phyloP scores from a whole-genome alignment of 1,140 invertebrate genomes.

The Plectus sambesii region DNA sequence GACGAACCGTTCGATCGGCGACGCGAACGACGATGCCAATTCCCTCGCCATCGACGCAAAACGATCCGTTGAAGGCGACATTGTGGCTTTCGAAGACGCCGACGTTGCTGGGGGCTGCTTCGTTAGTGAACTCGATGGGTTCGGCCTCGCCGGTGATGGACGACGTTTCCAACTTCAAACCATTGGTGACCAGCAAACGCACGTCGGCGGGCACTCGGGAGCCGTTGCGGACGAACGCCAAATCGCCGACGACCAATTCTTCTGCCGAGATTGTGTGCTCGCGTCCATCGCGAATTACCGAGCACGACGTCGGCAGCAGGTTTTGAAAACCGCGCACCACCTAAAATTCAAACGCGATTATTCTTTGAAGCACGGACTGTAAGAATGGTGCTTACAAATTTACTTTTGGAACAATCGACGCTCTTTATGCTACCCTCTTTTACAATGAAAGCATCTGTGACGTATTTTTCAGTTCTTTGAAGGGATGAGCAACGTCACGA shows the following conservation, averaged over 20 bases:
- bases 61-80: slow-evolving; percentile 37
- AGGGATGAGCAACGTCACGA: too few species aligned
- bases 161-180: slow-evolving; percentile 60
- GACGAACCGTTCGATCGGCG: slow-evolving; percentile 18
- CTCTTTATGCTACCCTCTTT: too few species aligned
- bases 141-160: slow-evolving; percentile 66
- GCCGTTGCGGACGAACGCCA: slow-evolving; percentile 87
- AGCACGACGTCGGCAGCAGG: slow-evolving; percentile 63
- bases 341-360: too few species aligned
- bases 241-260: slow-evolving; percentile 78
- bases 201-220: slow-evolving; percentile 87
- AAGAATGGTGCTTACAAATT: too few species aligned
- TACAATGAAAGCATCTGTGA: too few species aligned
- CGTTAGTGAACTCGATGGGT: slow-evolving; percentile 46
- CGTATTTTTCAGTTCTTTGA: too few species aligned
- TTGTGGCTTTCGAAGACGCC: slow-evolving; percentile 33
- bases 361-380: too few species aligned
- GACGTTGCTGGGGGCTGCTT: slow-evolving; percentile 23
- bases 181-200: slow-evolving; percentile 67
- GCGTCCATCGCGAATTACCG: slow-evolving; percentile 82
- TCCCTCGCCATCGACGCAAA: slow-evolving; percentile 37
- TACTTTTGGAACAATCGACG: too few species aligned
- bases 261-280: slow-evolving; percentile 77
- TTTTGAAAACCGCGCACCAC: slow-evolving; percentile 31
- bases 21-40: slow-evolving; percentile 27